Evolutionary conservation across 2,113 vertebrate genomes (phyloP).

Genomic region (pig (Sus scrofa)): T2T-Sscrofa CM000813.6:19990001-19990500

Average conservation of each 20-base stretch:
- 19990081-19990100: neutral
- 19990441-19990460: neutral
- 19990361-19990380: neutral
- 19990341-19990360: neutral
- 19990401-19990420: accelerated
- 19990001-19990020: neutral
- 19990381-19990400: neutral
- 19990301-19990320: neutral
- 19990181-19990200: neutral
- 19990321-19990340: neutral
- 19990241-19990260: neutral
- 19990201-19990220: neutral
- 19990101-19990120: neutral
- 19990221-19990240: neutral
- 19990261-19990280: neutral
- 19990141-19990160: neutral
- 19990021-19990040: neutral
- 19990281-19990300: neutral
- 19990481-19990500: neutral
- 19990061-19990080: neutral
- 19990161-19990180: neutral
- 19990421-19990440: neutral
- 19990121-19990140: neutral
- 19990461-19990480: neutral
- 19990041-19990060: neutral